A percentile compares a stretch with the other conserved stretches of the same genome.
Conservation (phyloP, 2,113 vertebrate species). For the Vanacampus margaritifer region DNA sequence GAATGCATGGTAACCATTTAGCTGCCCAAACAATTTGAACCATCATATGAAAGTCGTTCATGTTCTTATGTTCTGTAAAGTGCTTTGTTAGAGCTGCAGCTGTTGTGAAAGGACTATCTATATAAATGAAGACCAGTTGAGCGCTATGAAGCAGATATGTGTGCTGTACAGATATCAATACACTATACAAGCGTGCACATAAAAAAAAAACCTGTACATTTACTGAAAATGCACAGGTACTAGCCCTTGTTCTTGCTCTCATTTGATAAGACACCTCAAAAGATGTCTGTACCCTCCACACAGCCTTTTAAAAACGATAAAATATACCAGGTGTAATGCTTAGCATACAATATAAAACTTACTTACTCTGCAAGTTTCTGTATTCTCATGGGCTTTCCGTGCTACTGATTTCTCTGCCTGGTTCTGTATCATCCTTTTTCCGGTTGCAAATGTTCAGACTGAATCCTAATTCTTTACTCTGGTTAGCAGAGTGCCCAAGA, state of each 20-base stretch:
- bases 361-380: constrained; percentile 69
- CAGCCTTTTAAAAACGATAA: constrained; percentile 32
- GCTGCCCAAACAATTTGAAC: not conserved
- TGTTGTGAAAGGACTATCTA: too few species aligned
- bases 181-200: too few species aligned
- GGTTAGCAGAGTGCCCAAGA: constrained; percentile 76
- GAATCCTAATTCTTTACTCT: constrained; percentile 84
- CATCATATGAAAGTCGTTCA: not conserved
- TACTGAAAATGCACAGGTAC: too few species aligned
- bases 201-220: too few species aligned
- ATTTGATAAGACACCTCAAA: not conserved
- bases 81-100: too few species aligned
- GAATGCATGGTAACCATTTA: not conserved
- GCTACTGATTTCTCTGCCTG: constrained; percentile 69
- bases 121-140: too few species aligned
- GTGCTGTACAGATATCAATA: too few species aligned
- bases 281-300: not conserved
- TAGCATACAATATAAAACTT: constrained; percentile 73
- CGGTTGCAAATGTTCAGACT: constrained; percentile 72
- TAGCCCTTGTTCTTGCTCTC: not conserved
- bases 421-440: constrained; percentile 65
- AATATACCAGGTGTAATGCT: constrained; percentile 72
- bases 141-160: too few species aligned
- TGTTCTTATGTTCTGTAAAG: too few species aligned
- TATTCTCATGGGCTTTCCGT: constrained; percentile 59